phyloP scores from a whole-genome alignment of 2,888 invertebrate species.

The Tuberolachnus salignus region DNA sequence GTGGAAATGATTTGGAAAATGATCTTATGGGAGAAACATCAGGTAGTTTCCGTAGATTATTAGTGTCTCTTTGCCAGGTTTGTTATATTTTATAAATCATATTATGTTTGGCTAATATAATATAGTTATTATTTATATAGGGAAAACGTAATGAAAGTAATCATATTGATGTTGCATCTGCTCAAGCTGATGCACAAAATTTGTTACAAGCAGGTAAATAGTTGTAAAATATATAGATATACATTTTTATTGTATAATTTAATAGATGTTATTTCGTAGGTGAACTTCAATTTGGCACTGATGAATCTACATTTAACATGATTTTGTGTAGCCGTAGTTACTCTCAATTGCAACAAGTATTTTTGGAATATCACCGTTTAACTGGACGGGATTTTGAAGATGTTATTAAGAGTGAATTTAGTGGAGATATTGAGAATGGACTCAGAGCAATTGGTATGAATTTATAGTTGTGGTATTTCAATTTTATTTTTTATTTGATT shows the following conservation, averaged over 20 bases:
- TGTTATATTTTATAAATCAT: constrained; percentile 60
- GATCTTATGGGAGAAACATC: constrained; percentile 87
- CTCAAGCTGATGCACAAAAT: constrained; percentile 81
- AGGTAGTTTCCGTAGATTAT: constrained; percentile 86
- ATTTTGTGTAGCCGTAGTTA: constrained; percentile 80
- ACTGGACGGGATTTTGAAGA: constrained; percentile 81
- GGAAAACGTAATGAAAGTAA: constrained; percentile 82
- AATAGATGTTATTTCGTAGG: constrained; percentile 62
- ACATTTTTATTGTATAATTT: too few relatives aligned
- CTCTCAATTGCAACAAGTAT: constrained; percentile 69
- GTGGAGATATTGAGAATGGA: constrained; percentile 80
- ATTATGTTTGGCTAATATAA: neutral
- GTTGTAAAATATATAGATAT: too few relatives aligned
- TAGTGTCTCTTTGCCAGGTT: constrained; percentile 82
- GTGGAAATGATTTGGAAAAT: constrained; percentile 77
- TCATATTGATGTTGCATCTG: constrained; percentile 73
- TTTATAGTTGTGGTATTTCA: neutral
- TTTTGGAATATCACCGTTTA: constrained; percentile 75
- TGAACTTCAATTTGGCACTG: constrained; percentile 75
- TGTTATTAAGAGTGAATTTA: constrained; percentile 82
- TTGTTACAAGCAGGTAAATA: constrained; percentile 75
- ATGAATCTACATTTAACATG: constrained; percentile 84
- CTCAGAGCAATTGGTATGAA: constrained; percentile 74
- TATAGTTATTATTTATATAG: constrained; percentile 61
- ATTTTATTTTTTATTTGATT: too few relatives aligned